These are phyloP conservation scores for Anomalospiza imberbis DNA, from an alignment of 2,797 vertebrate genomes.

Conservation along the genomic window DNA sequence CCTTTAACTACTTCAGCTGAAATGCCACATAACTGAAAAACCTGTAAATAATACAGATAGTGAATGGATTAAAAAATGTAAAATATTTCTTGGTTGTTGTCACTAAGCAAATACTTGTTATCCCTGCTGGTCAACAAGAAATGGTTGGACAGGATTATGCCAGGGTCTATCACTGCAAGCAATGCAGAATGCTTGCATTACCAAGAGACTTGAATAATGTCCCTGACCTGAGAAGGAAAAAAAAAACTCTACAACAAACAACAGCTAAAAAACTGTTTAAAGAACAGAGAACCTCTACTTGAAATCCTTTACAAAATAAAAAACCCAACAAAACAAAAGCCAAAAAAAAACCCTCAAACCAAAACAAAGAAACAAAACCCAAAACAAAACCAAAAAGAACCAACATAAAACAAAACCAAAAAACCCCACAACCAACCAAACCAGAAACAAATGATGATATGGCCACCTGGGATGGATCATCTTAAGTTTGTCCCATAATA, in stretches of 20 bases:
- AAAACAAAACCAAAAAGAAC: too few relatives aligned
- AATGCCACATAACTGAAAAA: neutral
- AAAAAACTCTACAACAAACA: neutral
- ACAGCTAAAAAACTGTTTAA: neutral
- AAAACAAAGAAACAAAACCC: neutral
- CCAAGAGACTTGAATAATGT: neutral
- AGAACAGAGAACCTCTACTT: neutral
- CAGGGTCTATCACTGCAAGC: neutral
- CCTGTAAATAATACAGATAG: neutral
- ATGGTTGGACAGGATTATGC: neutral
- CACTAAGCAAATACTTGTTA: neutral
- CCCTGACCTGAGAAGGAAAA: accelerated
- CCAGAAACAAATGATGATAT: neutral
- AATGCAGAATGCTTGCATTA: neutral
- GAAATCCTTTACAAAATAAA: neutral
- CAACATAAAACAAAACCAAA: too few relatives aligned
- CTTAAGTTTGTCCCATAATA: neutral
- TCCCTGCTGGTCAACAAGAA: neutral
- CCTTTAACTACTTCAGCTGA: neutral
- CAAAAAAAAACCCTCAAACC: neutral
- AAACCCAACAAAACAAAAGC: too few relatives aligned
- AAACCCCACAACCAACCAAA: neutral
- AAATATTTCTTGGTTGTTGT: neutral
- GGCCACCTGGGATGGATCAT: neutral
- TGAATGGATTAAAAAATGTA: neutral